Base-by-base conservation (phyloP, 2,113 vertebrate species). In the Vulpes vulpes region DNA sequence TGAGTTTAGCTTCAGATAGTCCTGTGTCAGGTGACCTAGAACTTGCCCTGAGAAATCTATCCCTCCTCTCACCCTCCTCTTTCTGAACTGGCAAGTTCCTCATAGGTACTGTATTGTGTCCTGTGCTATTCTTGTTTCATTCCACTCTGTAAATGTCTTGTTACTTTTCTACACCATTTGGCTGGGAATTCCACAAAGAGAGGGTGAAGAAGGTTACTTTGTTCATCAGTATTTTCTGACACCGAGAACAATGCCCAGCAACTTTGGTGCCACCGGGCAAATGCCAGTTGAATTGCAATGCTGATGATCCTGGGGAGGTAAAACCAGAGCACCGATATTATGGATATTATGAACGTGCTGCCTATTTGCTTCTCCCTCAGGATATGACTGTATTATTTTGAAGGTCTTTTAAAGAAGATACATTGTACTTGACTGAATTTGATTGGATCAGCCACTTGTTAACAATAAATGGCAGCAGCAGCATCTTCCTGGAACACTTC, bases 331-430 rank as follows among this genome's bases (percentile, higher is more conserved):
- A 53, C 1, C 35, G n/a, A 62, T 57, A 80, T 43, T 35, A 35
- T 35, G 35, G n/a, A 62, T 57, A 80, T 43, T 53, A 64, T 7
- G 20, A 76, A 71, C 11, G 55, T 8, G 2, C 25, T 90, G 51
- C 71, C 27, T 64, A 43, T 35, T 74, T 90, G 2, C 11, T 91
- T 91, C 16, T 88, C 60, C 35, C 38, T 83, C 43, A 5, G 15
- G 65, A 79, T 91, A 74, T 15, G 85, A 79, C 8, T 73, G 23
- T 17, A 43, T 74, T 62, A 69, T 86, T 85, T 79, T 82, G 27
- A 94, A 96, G 35, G 78, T 87, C 22, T 93, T 97, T 92, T 92
- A 73, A 89, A 82, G 22, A 95, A 32, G 71, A 76, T 32, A 69
- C 27, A 69, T 55, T 67, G 30, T 49, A 90, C n/a, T 74, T 69